Conservation (phyloP, 2,797 vertebrate genomes). For the Danio tinwini region DNA sequence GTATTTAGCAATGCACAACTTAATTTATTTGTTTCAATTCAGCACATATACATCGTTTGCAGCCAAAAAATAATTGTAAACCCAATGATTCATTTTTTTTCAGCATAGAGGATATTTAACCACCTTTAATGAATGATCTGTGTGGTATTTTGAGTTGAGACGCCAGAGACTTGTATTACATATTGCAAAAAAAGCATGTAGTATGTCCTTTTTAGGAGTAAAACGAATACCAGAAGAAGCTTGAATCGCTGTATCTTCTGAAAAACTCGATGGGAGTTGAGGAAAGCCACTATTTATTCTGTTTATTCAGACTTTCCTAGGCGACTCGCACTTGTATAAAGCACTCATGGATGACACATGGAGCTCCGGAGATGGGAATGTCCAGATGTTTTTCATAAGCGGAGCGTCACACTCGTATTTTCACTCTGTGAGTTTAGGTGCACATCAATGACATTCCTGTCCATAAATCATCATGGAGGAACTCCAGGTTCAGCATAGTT, state of each 20-base stretch:
- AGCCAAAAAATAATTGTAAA: too few species aligned
- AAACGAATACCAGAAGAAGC: too few species aligned
- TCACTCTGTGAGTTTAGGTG: constrained; percentile 69
- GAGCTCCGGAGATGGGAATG: constrained; percentile 47
- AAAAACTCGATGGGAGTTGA: neutral
- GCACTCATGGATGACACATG: neutral
- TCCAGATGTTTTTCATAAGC: constrained; percentile 74
- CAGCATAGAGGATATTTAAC: too few species aligned
- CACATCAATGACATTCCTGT: constrained; percentile 71
- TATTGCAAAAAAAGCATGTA: too few species aligned
- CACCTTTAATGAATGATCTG: too few species aligned
- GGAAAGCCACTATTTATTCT: neutral
- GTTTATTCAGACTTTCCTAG: neutral
- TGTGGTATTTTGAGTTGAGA: too few species aligned
- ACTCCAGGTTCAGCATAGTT: constrained; percentile 61
- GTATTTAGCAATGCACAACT: too few species aligned
- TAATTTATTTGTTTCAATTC: too few species aligned
- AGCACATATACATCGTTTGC: too few species aligned
- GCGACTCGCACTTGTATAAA: neutral
- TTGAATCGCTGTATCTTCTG: neutral
- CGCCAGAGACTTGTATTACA: too few species aligned
- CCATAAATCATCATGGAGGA: constrained; percentile 59
- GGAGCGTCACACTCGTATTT: constrained; percentile 56
- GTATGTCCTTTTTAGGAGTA: too few species aligned
- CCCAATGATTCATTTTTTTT: too few species aligned